phyloP scores from a whole-genome alignment of 2,797 vertebrate species.

The Acanthurus leucopareius region DNA sequence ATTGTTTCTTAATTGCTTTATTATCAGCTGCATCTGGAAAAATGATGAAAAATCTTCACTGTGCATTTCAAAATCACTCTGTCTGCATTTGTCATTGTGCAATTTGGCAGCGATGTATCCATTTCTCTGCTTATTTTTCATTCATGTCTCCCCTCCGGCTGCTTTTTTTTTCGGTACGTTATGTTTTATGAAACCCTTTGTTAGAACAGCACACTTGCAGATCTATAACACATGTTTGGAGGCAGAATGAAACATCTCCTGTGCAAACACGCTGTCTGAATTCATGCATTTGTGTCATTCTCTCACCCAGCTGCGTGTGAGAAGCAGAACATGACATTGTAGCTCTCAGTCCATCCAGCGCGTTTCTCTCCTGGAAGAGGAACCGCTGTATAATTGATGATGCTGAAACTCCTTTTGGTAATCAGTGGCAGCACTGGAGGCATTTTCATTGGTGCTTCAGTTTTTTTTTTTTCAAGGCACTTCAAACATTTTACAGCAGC shows the following conservation, averaged over 20 bases:
- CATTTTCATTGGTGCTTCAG: conserved; percentile 37
- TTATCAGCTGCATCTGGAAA: not conserved
- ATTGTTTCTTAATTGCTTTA: not conserved
- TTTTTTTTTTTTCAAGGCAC: conserved; percentile 27
- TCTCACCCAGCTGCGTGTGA: conserved; percentile 1
- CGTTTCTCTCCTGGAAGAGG: conserved; percentile 41
- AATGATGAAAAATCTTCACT: not conserved
- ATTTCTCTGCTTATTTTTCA: conserved; percentile 1
- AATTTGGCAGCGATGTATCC: not conserved
- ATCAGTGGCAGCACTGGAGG: conserved; percentile 55
- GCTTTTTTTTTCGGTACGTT: conserved; percentile 6
- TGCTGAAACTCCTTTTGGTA: conserved; percentile 56
- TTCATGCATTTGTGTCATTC: conserved; percentile 10
- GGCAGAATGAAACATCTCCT: conserved; percentile 22
- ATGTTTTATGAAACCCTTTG: conserved; percentile 42
- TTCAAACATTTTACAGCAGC: conserved; percentile 19
- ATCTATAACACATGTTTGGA: conserved; percentile 35
- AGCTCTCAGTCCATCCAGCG: conserved; percentile 24
- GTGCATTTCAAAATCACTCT: not conserved
- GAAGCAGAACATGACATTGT: conserved; percentile 9
- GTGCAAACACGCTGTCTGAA: conserved; percentile 24
- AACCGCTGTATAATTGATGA: conserved; percentile 64
- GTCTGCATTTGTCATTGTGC: not conserved
- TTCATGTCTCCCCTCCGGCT: conserved; percentile 16
- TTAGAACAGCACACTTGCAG: conserved; percentile 20